Evolutionary conservation across 2,888 invertebrate species (phyloP), one percentile per base, ranked within the genome.

Genomic region (Tiphia femorata): DNA sequence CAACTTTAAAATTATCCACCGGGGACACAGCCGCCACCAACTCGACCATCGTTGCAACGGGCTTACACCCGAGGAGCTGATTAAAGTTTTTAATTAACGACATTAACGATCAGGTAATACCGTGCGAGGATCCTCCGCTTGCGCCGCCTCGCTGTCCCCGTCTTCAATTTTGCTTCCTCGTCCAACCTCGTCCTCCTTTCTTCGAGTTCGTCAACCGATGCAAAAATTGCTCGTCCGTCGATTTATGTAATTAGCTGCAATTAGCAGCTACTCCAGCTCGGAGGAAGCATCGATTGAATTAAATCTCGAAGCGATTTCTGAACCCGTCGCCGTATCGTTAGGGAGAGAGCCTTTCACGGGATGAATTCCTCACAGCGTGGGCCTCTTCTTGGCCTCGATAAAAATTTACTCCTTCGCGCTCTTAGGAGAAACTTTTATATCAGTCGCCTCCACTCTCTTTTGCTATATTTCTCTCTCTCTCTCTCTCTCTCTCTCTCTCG

Each of bases 51-150:
- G 25, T 25, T 25, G 25, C 6, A 25, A 25, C 6, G 25, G 25
- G 25, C 25, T 4, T 4, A 8, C 25, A 25, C n/a, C n/a, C 37
- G 17, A n/a, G 27, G 41, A 37, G 49, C 58, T 66, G 65, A 75
- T 76, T 72, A 72, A 75, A 73, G 58, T 72, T 75, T 73, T 75
- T 73, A 75, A 76, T 75, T 73, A 75, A 73, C 59, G 53, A 33
- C 52, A 59, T 68, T 67, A 68, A 75, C 62, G 69, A 70, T 72
- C 56, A 63, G 50, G 59, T 65, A 59, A 61, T 48, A 54, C 51
- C 20, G 17, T 7, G 17, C 12, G 29, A n/a, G n/a, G 16, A 19
- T 12, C 10, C n/a, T n/a, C n/a, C 20, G 3, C 21, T 33, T 30
- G 21, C 25, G 19, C 19, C 8, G 21, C 42, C 19, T 27, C 33